Evolutionary conservation across 2,113 vertebrate genomes (phyloP), one percentile per base, ranked within the genome.

Genomic region (Pheucticus melanocephalus): DNA sequence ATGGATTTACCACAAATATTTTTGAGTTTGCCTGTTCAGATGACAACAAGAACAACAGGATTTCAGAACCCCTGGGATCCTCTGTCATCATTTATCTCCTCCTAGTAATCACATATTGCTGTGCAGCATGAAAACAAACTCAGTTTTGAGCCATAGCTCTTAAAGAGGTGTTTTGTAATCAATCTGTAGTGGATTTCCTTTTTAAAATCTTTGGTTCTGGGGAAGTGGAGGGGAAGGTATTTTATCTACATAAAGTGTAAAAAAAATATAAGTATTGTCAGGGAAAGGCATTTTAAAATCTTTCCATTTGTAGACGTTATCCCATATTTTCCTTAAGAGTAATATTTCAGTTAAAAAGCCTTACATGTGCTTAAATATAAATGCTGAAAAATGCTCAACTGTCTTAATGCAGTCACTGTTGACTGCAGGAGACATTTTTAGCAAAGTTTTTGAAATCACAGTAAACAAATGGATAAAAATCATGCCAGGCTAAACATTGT

Each of bases 391-490:
- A 78, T 77, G 56, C 61, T 75, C 33, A 64, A 11, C 57, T 18
- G 16, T 69, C 40, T 50, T 76, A 23, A 56, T 65, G 27, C 77
- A 64, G 53, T 69, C 68, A 40, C 57, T 91, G 48, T 33, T 70
- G 71, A 70, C 91, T 94, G 61, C 63, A 51, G 78, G 87, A 95
- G 59, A 51, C 39, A 6, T 82, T 73, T 68, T 35, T 77, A 80
- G 69, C 3, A 1, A 93, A 86, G 40, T 69, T 92, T 71, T 90
- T 75, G 64, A 92, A 90, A 75, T 88, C 15, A 3, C 60, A n/a
- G 85, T 83, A 93, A 96, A 88, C 44, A 95, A 93, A 90, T n/a
- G 44, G 63, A 75, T 96, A 60, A 86, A 95, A 92, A 80, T 40
- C 8, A 33, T 86, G 87, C 79, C 87, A 94, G 79, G 68, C 59